Conservation (phyloP, 1,140 invertebrate species). For the Lerema accius region DNA sequence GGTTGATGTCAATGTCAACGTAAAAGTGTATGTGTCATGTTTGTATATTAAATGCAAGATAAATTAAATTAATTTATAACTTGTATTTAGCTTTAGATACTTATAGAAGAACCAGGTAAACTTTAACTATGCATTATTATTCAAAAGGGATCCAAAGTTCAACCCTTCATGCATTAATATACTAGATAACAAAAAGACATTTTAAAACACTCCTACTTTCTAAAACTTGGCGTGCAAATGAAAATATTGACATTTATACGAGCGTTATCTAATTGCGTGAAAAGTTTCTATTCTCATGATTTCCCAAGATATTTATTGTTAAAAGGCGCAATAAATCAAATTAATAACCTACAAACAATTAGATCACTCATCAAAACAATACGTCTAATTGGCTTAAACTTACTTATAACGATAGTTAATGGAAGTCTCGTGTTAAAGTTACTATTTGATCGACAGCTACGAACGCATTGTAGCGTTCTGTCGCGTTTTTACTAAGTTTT, state of each 20-base stretch:
- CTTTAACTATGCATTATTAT: no score
- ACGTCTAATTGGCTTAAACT: constrained; percentile 26
- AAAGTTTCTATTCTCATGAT: constrained; percentile 27
- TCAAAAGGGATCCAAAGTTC: no score
- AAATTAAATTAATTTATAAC: no score
- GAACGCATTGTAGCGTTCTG: constrained; percentile 23
- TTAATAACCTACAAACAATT: constrained; percentile 36
- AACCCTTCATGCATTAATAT: no score
- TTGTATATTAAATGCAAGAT: no score
- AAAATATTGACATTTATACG: constrained; percentile 1
- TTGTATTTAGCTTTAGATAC: no score
- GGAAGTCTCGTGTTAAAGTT: constrained; percentile 25
- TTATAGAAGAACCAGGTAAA: no score
- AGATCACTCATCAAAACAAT: constrained; percentile 34
- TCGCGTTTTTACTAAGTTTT: constrained; percentile 11
- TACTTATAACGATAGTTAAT: constrained; percentile 17
- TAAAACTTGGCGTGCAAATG: constrained; percentile 6
- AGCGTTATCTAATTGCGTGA: constrained; percentile 7
- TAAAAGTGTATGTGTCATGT: no score
- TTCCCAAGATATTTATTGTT: constrained; percentile 23
- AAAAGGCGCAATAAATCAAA: constrained; percentile 23
- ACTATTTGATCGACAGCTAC: constrained; percentile 29
- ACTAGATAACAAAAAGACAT: neutral
- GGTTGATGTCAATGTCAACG: no score
- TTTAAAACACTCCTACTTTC: neutral